A percentile compares a stretch with the other conserved stretches of the same genome.
phyloP scores from a whole-genome alignment of 1,140 invertebrate species.

The Wasmannia auropunctata region DNA sequence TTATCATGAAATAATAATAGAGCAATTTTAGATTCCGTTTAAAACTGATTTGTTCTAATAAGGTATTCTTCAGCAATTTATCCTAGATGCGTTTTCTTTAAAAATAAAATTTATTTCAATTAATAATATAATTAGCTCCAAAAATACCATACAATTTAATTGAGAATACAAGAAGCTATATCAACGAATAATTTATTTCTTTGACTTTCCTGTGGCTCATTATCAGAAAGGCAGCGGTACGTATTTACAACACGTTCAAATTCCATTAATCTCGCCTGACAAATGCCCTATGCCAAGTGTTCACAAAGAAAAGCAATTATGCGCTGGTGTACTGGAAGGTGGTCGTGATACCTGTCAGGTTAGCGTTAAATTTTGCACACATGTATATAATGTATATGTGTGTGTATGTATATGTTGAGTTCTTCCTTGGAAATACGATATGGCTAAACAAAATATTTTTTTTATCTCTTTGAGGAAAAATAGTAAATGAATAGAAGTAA shows the following conservation, averaged over 20 bases:
- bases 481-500: background rate
- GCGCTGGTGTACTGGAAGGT: slow-evolving; percentile 86
- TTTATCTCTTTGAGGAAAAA: background rate
- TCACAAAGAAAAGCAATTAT: slow-evolving; percentile 79
- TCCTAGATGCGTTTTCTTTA: background rate
- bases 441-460: background rate
- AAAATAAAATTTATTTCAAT: background rate
- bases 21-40: background rate
- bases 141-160: background rate
- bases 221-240: slow-evolving; percentile 49
- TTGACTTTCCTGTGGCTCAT: background rate
- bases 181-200: background rate
- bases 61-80: background rate
- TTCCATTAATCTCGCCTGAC: slow-evolving; percentile 70
- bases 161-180: background rate
- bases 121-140: background rate
- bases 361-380: slow-evolving; percentile 26
- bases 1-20: background rate
- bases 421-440: background rate
- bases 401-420: no score
- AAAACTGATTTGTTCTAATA: background rate
- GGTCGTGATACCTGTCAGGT: slow-evolving; percentile 87
- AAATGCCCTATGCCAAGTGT: slow-evolving; percentile 54
- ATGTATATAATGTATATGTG: background rate
- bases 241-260: slow-evolving; percentile 68